These are phyloP conservation scores for Conus canariensis DNA, from an alignment of 2,888 invertebrate genomes.

Conservation along the genomic window DNA sequence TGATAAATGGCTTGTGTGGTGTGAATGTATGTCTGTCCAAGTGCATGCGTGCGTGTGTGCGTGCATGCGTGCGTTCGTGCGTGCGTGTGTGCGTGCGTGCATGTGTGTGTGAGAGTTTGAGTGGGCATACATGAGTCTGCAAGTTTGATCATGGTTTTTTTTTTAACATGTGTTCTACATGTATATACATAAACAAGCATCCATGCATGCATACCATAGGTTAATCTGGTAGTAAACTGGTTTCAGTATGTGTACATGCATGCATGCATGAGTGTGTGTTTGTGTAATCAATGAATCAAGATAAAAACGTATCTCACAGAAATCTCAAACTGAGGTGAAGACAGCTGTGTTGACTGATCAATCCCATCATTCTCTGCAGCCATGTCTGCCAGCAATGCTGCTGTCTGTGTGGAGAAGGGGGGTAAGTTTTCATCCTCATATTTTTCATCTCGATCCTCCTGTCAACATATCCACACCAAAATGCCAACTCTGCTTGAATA, in stretches of 20 bases:
- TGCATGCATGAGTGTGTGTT: neutral
- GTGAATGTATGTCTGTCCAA: too few relatives aligned
- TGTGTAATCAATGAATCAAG: neutral
- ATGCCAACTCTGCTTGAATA: neutral
- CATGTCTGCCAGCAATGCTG: slow-evolving; percentile 65
- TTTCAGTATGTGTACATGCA: neutral
- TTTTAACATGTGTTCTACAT: too few relatives aligned
- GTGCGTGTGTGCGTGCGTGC: too few relatives aligned
- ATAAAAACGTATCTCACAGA: neutral
- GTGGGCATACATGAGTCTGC: too few relatives aligned
- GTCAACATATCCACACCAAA: neutral
- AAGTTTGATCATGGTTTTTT: too few relatives aligned
- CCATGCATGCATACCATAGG: too few relatives aligned
- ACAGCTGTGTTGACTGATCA: neutral
- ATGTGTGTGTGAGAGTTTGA: neutral
- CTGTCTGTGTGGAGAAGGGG: slow-evolving; percentile 63
- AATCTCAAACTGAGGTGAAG: neutral
- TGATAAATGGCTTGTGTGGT: too few relatives aligned
- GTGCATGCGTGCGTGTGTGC: too few relatives aligned
- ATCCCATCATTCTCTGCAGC: slow-evolving; percentile 50
- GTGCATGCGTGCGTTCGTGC: too few relatives aligned
- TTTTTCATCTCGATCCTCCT: neutral
- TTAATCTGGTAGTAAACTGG: too few relatives aligned
- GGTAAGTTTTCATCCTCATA: neutral
- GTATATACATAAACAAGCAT: too few relatives aligned